These are phyloP conservation scores for Maniola hyperantus DNA, from an alignment of 2,888 invertebrate genomes.

Conservation along the genomic window DNA sequence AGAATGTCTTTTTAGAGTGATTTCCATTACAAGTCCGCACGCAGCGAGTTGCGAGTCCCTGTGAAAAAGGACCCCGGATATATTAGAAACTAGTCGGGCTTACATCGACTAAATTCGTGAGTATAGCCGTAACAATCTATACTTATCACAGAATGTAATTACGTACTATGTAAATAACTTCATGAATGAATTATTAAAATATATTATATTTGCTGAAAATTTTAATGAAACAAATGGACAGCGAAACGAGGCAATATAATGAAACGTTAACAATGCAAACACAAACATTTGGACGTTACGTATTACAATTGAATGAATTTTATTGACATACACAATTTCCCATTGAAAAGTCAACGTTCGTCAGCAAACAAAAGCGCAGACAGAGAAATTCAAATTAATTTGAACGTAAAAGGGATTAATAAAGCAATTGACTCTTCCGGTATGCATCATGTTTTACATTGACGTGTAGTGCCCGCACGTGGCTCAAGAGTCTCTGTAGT, in stretches of 20 bases:
- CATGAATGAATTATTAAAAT: not conserved
- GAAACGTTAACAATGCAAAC: not conserved
- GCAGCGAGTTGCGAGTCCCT: too few species aligned
- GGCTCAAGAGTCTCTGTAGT: slow-evolving; percentile 27
- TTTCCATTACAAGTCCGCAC: too few species aligned
- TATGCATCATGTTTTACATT: slow-evolving; percentile 41
- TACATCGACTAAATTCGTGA: too few species aligned
- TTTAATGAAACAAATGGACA: not conserved
- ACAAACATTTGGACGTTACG: slow-evolving; percentile 9
- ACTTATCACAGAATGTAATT: too few species aligned
- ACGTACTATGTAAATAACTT: not conserved
- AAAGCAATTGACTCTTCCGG: slow-evolving; percentile 69
- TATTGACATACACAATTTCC: slow-evolving; percentile 18
- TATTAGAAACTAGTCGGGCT: too few species aligned
- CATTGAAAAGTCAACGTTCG: slow-evolving; percentile 33
- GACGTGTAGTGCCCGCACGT: slow-evolving; percentile 39
- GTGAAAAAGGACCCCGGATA: too few species aligned
- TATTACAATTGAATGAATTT: slow-evolving; percentile 14
- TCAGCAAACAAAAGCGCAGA: slow-evolving; percentile 39
- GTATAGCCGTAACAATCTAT: too few species aligned
- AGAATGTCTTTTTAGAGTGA: too few species aligned
- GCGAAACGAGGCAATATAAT: slow-evolving; percentile 14
- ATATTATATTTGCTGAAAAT: not conserved
- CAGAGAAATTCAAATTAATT: slow-evolving; percentile 51
- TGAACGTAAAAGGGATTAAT: slow-evolving; percentile 56